Evolutionary conservation across 2,113 vertebrate species (phyloP), one percentile per base, ranked within the genome.

Genomic region (Mastomys coucha): DNA sequence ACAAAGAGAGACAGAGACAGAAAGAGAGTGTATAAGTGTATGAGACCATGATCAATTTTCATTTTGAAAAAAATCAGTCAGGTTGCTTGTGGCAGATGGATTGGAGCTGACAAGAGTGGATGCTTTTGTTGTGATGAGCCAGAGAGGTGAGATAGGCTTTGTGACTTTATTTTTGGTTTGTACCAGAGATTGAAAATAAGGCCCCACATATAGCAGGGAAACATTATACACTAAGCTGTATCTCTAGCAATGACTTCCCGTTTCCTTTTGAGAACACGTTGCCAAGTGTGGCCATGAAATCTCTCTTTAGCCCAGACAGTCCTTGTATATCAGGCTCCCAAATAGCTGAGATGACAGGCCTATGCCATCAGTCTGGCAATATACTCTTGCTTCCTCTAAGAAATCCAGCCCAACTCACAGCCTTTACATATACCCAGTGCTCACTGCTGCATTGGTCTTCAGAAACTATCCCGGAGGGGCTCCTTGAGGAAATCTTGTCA

Each of bases 61-160:
- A 86, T 91, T 94, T 81, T 95, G 86, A 85, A 53, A 89, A 60
- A 82, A 33, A 42, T 58, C 22, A 22, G 45, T 92, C 51, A 39
- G 76, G 39, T 22, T 77, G 13, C 20, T 17, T 22, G 45, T 85
- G 42, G 2, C 13, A 81, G 65, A 45, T 56, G 33, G 65, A 51
- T 49, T 26, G 11, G 36, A 95, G 73, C 36, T 33, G 49, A 56
- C 56, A 82, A 73, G 45, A 85, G 22, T 49, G 58, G 16, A 1
- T 42, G 39, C 2, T 67, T 56, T 78, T 53, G 36, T 12, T 49
- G 5, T 20, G 56, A 72, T 5, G 67, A 65, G 5, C 12, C 91
- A 84, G 51, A 76, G 39, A 92, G 56, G 20, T 7, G 20, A 42
- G n/a, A 6, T 72, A 42, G 28, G 13, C 20, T 89, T 86, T 1